Evolutionary conservation across 2,113 vertebrate species (phyloP), one percentile per base, ranked within the genome.

Genomic region (Pelmatolapia mariae): DNA sequence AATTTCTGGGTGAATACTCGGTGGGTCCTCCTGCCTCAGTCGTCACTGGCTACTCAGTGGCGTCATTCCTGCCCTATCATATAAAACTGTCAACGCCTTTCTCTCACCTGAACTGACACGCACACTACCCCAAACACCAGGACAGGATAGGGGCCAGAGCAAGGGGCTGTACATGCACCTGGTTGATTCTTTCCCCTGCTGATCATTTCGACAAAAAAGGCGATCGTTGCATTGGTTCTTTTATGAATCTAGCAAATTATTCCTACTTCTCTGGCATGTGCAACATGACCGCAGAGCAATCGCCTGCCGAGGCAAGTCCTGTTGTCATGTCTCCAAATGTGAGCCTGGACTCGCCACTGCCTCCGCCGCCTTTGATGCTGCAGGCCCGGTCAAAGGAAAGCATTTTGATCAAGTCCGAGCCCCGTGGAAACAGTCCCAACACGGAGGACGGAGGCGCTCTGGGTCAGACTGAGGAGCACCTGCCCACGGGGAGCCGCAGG

Each of bases 231-330:
- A 19, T 47, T 90, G 40, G 66, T 61, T 92, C 52, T 97, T 97
- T 96, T 97, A 98, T 97, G 97, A 97, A 97, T 97, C 96, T 97
- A 82, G 93, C 96, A 94, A 95, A 94, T 82, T 97, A 96, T 66
- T 95, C 97, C 45, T 97, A 96, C 91, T 96, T 96, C 88, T 93
- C 94, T 89, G 97, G 95, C 95, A 96, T 95, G 96, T 96, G 96
- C 95, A 97, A 95, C 96, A 97, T 97, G 97, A 96, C 96, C 88
- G 97, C 95, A 18, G 97, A 97, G 88, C 93, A 87, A 81, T 94
- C 96, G 76, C 95, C 97, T 18, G 94, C 94, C 13, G 97, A 97
- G 92, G 95, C 93, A 19, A 97, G 96, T 92, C 96, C 96, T 38
- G 91, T 96, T n/a, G 93, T 95, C 83, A 91, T 96, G 91, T 97